Percentiles rank a stretch among this genome's conserved stretches.
Evolutionary conservation across 2,888 invertebrate genomes (phyloP).

Genomic region (Meiosimyza platycephala): DNA sequence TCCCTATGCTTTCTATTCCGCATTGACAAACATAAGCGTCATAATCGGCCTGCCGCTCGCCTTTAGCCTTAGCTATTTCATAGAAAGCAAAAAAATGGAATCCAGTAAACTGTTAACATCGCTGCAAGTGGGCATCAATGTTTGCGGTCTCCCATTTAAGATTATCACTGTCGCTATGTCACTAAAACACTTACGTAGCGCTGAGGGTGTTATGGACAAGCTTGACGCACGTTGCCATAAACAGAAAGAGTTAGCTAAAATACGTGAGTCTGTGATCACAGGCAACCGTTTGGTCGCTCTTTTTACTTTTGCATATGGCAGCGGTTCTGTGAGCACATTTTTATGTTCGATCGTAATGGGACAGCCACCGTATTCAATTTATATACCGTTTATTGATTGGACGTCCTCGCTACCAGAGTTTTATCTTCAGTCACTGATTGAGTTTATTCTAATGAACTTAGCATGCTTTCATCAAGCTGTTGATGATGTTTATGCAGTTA

Average conservation of each 20-base stretch:
- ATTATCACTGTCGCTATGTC: constrained; percentile 39
- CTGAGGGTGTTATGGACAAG: constrained; percentile 41
- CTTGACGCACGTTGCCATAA: constrained; percentile 47
- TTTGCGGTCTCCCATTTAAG: constrained; percentile 46
- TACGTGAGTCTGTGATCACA: constrained; percentile 38
- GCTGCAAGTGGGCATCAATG: constrained; percentile 50
- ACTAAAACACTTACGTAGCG: constrained; percentile 36
- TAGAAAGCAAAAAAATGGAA: constrained; percentile 38
- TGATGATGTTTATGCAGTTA: constrained; percentile 44
- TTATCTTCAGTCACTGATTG: constrained; percentile 37
- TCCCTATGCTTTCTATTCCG: constrained; percentile 39
- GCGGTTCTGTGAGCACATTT: constrained; percentile 39
- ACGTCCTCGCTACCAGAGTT: constrained; percentile 45
- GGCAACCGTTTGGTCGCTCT: constrained; percentile 47
- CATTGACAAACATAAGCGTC: constrained; percentile 23
- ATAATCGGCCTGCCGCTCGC: constrained; percentile 39
- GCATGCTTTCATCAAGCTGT: constrained; percentile 43
- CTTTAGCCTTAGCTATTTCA: constrained; percentile 41
- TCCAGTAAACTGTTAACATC: constrained; percentile 50
- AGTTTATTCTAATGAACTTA: constrained; percentile 41
- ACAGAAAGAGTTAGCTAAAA: constrained; percentile 38
- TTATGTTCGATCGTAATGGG: constrained; percentile 41
- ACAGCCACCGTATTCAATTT: constrained; percentile 45
- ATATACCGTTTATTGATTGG: constrained; percentile 46
- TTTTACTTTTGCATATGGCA: constrained; percentile 43